These are phyloP conservation scores for Lepidochitona cinerea DNA, from an alignment of 2,888 invertebrate genomes.

Conservation along the genomic window DNA sequence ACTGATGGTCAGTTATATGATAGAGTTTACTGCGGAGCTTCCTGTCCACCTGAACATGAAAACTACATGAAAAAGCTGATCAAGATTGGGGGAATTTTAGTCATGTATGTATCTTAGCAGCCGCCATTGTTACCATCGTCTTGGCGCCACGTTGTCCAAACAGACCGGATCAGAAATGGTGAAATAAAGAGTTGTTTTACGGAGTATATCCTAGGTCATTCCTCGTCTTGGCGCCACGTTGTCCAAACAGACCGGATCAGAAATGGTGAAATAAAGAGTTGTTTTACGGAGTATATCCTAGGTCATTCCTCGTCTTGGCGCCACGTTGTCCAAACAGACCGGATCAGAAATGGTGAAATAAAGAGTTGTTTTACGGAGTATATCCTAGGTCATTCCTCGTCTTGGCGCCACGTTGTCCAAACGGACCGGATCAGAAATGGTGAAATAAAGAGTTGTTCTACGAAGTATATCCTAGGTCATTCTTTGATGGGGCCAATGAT, in stretches of 20 bases:
- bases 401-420: conserved; percentile 82
- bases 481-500: conserved; percentile 78
- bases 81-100: conserved; percentile 84
- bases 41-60: conserved; percentile 81
- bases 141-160: conserved; percentile 82
- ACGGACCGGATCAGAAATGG: conserved; percentile 81
- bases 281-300: conserved; percentile 81
- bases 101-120: conserved; percentile 93
- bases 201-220: conserved; percentile 80
- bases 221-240: conserved; percentile 87
- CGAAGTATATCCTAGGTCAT: conserved; percentile 78
- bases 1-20: conserved; percentile 80
- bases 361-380: conserved; percentile 85
- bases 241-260: conserved; percentile 74
- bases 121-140: conserved; percentile 92
- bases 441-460: conserved; percentile 87
- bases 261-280: conserved; percentile 88
- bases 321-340: conserved; percentile 77
- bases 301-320: conserved; percentile 83
- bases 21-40: conserved; percentile 90
- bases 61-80: conserved; percentile 82
- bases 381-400: conserved; percentile 79
- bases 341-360: conserved; percentile 89
- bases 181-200: conserved; percentile 85
- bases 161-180: conserved; percentile 83